Percentiles rank a stretch among this genome's conserved stretches.
phyloP scores from a whole-genome alignment of 2,888 invertebrate species.

The Falcaria lacertinaria region DNA sequence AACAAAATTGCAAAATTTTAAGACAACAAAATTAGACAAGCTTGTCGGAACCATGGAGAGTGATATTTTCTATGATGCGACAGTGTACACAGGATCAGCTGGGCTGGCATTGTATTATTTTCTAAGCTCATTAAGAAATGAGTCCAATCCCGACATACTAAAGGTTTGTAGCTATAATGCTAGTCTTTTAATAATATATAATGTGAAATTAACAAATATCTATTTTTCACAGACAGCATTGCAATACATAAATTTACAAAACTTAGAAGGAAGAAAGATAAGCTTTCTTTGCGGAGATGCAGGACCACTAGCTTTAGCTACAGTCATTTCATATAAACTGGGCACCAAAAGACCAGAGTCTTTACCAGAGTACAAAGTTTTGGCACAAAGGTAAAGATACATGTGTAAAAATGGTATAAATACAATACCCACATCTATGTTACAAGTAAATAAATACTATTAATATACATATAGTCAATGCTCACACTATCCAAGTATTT shows the following conservation, averaged over 20 bases:
- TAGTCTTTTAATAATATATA: background rate
- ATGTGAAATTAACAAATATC: background rate
- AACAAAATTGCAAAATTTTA: slow-evolving; percentile 54
- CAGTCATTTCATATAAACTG: slow-evolving; percentile 82
- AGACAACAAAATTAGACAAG: slow-evolving; percentile 53
- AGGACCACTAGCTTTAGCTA: slow-evolving; percentile 87
- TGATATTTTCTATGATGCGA: slow-evolving; percentile 77
- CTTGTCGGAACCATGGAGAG: slow-evolving; percentile 59
- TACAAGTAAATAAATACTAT: too few species aligned
- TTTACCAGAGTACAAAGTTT: slow-evolving; percentile 66
- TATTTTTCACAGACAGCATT: slow-evolving; percentile 42
- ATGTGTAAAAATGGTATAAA: too few species aligned
- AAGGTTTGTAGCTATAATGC: slow-evolving; percentile 30
- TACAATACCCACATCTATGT: too few species aligned
- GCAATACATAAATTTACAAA: slow-evolving; percentile 47
- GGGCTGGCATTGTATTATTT: slow-evolving; percentile 85
- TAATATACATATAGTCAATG: too few species aligned
- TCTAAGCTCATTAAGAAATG: slow-evolving; percentile 52
- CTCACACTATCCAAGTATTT: too few species aligned
- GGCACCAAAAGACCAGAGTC: slow-evolving; percentile 51
- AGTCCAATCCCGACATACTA: slow-evolving; percentile 30
- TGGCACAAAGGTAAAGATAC: slow-evolving; percentile 70
- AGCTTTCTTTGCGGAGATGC: slow-evolving; percentile 89
- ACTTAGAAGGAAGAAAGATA: slow-evolving; percentile 62
- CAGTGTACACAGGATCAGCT: slow-evolving; percentile 87